phyloP scores from a whole-genome alignment of 2,113 vertebrate genomes.

The Tetrao urogallus region DNA sequence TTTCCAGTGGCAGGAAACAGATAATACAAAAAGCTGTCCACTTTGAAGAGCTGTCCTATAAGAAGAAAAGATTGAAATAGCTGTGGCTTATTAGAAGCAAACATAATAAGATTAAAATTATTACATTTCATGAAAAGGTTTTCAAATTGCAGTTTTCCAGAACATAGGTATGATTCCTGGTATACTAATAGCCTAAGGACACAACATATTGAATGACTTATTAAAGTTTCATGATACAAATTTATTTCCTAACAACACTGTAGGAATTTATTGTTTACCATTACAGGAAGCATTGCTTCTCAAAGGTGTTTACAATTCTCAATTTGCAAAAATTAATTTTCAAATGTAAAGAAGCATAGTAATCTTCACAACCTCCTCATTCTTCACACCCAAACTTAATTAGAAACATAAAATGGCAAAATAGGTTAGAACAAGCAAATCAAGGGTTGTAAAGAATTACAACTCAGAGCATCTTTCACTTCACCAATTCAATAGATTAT shows the following conservation, averaged over 20 bases:
- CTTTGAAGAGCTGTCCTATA: not conserved
- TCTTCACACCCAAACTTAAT: constrained; percentile 10
- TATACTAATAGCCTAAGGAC: constrained; percentile 57
- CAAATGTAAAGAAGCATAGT: constrained; percentile 36
- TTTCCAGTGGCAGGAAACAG: constrained; percentile 1
- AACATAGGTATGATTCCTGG: constrained; percentile 6
- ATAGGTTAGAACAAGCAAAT: not conserved
- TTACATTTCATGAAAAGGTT: constrained; percentile 31
- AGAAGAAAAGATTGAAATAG: constrained; percentile 10
- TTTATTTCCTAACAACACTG: constrained; percentile 40
- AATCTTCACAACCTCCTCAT: constrained; percentile 10
- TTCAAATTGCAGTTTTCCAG: constrained; percentile 47
- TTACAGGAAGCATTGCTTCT: constrained; percentile 35
- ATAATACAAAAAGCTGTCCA: not conserved
- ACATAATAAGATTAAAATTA: constrained; percentile 39
- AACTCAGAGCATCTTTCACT: not conserved
- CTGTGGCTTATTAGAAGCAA: constrained; percentile 31
- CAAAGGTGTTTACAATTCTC: constrained; percentile 59
- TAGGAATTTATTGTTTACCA: constrained; percentile 37
- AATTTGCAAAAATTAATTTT: constrained; percentile 59
- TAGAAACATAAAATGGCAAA: not conserved
- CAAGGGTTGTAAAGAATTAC: not conserved
- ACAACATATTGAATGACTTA: constrained; percentile 49
- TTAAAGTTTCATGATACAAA: constrained; percentile 68
- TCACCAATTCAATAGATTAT: not conserved